Evolutionary conservation across 2,797 vertebrate species (phyloP), one percentile per base, ranked within the genome.

Genomic region (Bovichtus variegatus): DNA sequence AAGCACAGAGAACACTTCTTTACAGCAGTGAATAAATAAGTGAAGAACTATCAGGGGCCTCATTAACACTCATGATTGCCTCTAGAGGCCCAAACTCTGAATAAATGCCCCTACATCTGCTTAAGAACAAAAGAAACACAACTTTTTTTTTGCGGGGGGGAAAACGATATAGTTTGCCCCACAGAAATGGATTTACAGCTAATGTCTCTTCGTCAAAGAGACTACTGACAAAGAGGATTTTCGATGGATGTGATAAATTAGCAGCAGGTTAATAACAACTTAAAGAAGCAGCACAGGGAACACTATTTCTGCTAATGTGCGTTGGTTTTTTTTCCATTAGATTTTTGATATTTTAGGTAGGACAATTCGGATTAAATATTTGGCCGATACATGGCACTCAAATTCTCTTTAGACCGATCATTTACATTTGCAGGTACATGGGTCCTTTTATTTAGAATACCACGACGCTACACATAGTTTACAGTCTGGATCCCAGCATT

Each of bases 401-500:
- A 3, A 40, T 59, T 64, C 2, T 70, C 41, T 60, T 25, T 2
- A 18, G 10, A 64, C n/a, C 1, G 3, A 2, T 13, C 64, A 21
- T 76, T 82, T 65, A 36, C 49, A 46, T 66, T n/a, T 61, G 27
- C 46, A 76, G 29, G 58, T n/a, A 38, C 31, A 11, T 18, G 43
- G 44, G 34, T 69, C 8, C 47, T 65, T 70, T 67, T 23, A 50
- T 59, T 80, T 62, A 80, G 62, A 46, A 63, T 40, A 65, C 67
- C 74, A 50, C 27, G 36, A 68, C n/a, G 13, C 59, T 18, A 23
- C 43, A 19, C 15, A 13, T 34, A 21, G 27, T 74, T 82, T 34
- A 47, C 63, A 40, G 77, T 64, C 78, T 76, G 34, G 15, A 59
- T 23, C 27, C 6, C 23, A 3, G 55, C 74, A 76, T 87, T 89